Percentiles rank a stretch among this genome's conserved stretches.
phyloP scores from a whole-genome alignment of 2,888 invertebrate species.

The Microchrysa polita region DNA sequence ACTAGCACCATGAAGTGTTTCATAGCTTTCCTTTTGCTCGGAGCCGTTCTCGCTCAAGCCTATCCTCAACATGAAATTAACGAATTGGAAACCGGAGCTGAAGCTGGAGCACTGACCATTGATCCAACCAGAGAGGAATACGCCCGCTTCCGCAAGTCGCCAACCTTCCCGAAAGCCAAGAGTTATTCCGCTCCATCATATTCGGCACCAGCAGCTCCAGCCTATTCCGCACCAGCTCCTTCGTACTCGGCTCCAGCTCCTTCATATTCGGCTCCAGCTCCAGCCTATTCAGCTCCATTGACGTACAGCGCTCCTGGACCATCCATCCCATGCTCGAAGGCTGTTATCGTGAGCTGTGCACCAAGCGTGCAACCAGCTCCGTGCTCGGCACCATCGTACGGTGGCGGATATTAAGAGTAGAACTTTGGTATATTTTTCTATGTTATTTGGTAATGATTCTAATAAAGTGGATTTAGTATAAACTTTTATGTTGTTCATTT shows the following conservation, averaged over 20 bases:
- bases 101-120: background rate
- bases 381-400: constrained; percentile 34
- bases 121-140: background rate
- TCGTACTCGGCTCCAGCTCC: constrained; percentile 3
- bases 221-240: constrained; percentile 15
- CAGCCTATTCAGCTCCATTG: constrained; percentile 9
- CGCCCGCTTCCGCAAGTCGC: constrained; percentile 1
- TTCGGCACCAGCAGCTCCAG: constrained; percentile 17
- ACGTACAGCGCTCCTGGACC: constrained; percentile 6
- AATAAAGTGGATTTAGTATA: too few relatives aligned
- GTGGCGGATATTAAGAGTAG: too few relatives aligned
- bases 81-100: background rate
- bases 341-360: constrained; percentile 32
- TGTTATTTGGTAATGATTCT: too few relatives aligned
- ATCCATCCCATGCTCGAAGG: constrained; percentile 36
- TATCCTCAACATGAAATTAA: background rate
- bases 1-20: constrained; percentile 21
- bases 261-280: background rate
- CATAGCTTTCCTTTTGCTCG: constrained; percentile 8
- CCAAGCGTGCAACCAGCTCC: constrained; percentile 34
- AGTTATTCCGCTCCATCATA: background rate
- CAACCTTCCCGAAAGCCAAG: background rate
- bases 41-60: constrained; percentile 7
- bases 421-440: too few relatives aligned
- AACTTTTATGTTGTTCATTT: too few relatives aligned